A percentile compares a stretch with the other conserved stretches of the same genome.
Conservation (phyloP, 2,113 vertebrate species). For the Ascaphus truei region DNA sequence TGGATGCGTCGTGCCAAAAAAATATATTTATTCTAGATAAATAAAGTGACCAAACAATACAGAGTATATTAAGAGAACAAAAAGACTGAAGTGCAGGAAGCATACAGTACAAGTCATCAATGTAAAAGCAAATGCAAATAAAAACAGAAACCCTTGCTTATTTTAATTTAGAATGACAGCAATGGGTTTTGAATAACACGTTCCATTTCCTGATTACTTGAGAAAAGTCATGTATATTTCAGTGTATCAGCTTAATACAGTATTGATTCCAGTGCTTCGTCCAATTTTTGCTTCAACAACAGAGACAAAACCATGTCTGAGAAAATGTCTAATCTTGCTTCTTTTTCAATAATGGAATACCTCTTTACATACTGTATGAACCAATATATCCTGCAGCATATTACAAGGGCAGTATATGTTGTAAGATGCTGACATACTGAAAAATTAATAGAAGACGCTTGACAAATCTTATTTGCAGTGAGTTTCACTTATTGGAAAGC, state of each 20-base stretch:
- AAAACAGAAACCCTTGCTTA: slow-evolving; percentile 6
- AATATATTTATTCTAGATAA: no score
- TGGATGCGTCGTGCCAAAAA: no score
- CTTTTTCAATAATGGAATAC: neutral
- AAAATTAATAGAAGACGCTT: no score
- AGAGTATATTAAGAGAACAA: no score
- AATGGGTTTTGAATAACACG: neutral
- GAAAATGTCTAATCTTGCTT: slow-evolving; percentile 41
- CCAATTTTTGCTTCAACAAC: slow-evolving; percentile 46
- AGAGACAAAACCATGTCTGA: slow-evolving; percentile 39
- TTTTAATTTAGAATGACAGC: slow-evolving; percentile 18
- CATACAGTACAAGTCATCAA: no score
- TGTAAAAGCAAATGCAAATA: neutral
- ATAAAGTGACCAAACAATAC: no score
- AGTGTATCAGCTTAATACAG: slow-evolving; percentile 50
- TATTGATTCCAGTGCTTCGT: slow-evolving; percentile 56
- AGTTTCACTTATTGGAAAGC: no score
- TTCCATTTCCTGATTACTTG: slow-evolving; percentile 24
- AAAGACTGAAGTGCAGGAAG: no score
- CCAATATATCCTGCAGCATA: neutral
- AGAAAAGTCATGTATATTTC: slow-evolving; percentile 39
- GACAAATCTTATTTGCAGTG: no score
- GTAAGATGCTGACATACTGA: no score
- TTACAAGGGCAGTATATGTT: no score
- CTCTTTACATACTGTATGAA: neutral